Base-by-base conservation (phyloP, 1,140 invertebrate genomes). In the Physella acuta region DNA sequence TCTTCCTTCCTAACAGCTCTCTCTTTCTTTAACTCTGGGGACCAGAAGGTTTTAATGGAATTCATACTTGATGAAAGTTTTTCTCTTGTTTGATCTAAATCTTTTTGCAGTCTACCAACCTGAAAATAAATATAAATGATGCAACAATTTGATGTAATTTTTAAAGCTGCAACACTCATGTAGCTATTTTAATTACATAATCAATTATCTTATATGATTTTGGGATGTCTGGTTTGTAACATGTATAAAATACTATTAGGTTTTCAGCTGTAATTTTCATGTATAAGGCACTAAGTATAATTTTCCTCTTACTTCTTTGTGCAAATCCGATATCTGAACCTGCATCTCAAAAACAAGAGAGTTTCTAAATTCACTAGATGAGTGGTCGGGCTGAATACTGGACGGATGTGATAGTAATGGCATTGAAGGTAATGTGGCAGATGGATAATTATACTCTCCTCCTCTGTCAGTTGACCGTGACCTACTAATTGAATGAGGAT, bases 31-130 rank as follows among this genome's bases (percentile, higher is more conserved):
- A 99, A 88, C 85, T 99, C 97, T 0, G 97, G 97, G 84, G 94
- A 97, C 97, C 97, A 99, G 87, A 99, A 99, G 16, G 96, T 98
- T 87, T 99, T 99, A 82, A 99, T 99, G 85, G 94, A 96, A 86
- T 98, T 96, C 96, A 99, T 99, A 78, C 93, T 95, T 79, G 96
- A 98, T 80, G 94, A 95, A 71, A 99, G 88, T 85, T 99, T 99
- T 86, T 98, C 95, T 86, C 98, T 98, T 69, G 95, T 97, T 73
- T 96, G 87, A 86, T 99, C 95, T 75, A 98, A 89, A 81, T 99
- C 97, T 81, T 96, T 94, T 85, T 98, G 97, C 52, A 98, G 88
- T 83, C 94, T 94, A n/a, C 91, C 60, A 2, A 68, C 66, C 66
- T 11, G 20, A 8, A 44, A 44, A 44, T 44, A 44, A 11, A 11